Base-by-base conservation (phyloP, 2,888 invertebrate species). In the Hirtodrosophila cameraria region DNA sequence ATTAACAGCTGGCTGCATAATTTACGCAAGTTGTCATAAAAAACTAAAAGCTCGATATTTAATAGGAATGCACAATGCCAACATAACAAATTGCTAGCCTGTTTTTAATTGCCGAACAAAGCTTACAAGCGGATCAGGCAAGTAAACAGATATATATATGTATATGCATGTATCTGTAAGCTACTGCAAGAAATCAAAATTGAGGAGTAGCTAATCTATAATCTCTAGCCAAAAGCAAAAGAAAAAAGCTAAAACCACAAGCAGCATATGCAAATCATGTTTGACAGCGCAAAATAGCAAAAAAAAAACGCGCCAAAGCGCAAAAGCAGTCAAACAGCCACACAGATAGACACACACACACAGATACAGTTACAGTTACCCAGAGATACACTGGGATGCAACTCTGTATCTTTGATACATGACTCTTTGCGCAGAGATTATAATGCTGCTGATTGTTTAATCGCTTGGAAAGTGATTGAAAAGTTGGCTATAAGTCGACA, bases 401-500 rank as follows among this genome's bases (percentile, higher is more conserved):
- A 43, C 54, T 35, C 16, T 58, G 52, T 49, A 36, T 39, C 36
- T 49, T 58, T 84, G 73, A 82, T 82, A 83, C 76, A 85, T 85
- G 82, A 78, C 82, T 82, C 76, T 75, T 79, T 42, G 68, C 65
- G 65, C 71, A 38, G 59, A 70, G 81, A 82, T 81, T 81, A 85
- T 79, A 79, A 85, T 76, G 76, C 72, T 73, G 82, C 64, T 74
- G 82, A 78, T 82, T 82, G 83, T 76, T 82, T 82, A 82, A 82
- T 82, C 82, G 83, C 80, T 82, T 79, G 82, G 85, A 82, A 82
- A 85, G 82, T 85, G 80, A 82, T 85, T 81, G 80, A 80, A 80
- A 80, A 77, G 77, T 80, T 77, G 79, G 72, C 65, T 69, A 75
- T 62, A 76, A 75, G 75, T 63, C 79, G 75, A 59, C 38, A 53